A percentile compares a stretch with the other conserved stretches of the same genome.
These are phyloP conservation scores for Rissa tridactyla DNA, from an alignment of 2,113 vertebrate genomes.

Conservation along the genomic window DNA sequence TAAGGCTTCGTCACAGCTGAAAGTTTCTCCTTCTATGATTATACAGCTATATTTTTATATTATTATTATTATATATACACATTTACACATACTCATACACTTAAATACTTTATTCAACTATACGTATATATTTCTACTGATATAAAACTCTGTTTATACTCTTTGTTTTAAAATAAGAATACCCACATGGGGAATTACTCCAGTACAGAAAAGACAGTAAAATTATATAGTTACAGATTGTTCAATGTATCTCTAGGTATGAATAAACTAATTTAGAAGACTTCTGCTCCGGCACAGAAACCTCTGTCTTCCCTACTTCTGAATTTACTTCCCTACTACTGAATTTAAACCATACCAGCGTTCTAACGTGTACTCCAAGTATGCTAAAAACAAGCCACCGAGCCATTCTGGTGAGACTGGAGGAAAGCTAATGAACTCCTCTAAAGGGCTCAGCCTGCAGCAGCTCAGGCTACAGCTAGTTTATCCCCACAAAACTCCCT, in stretches of 20 bases:
- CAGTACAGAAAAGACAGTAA: conserved; percentile 8
- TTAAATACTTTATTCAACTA: not conserved
- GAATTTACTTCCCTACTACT: not conserved
- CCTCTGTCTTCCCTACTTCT: not conserved
- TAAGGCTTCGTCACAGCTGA: not conserved
- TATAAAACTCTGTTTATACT: not conserved
- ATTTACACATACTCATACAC: not conserved
- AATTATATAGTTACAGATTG: not conserved
- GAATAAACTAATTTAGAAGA: not conserved
- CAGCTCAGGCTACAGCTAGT: not conserved
- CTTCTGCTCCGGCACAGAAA: not conserved
- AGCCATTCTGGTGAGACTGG: not conserved
- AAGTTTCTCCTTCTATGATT: not conserved
- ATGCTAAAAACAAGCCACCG: not conserved
- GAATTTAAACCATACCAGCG: not conserved
- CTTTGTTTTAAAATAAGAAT: not conserved
- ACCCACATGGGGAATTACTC: not conserved
- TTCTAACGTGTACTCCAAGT: not conserved
- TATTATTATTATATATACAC: not conserved
- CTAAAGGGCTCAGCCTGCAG: not conserved
- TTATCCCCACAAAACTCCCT: not conserved
- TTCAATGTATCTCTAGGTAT: not conserved
- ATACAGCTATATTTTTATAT: not conserved
- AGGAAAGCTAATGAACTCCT: not conserved
- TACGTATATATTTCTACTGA: not conserved